Conservation (phyloP, 2,797 vertebrate genomes). For the Acanthurus leucopareius region DNA sequence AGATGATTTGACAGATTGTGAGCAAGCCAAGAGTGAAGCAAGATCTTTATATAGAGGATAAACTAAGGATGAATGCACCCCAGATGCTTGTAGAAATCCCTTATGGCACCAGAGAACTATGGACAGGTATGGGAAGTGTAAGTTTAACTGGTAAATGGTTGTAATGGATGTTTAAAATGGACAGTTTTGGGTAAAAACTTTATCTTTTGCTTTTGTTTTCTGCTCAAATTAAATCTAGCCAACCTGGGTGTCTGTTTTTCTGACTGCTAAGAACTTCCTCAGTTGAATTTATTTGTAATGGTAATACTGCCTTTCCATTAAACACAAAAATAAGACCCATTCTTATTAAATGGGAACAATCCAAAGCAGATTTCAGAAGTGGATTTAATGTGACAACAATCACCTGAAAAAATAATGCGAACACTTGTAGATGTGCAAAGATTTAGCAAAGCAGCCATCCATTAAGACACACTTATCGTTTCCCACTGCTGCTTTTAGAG, state of each 20-base stretch:
- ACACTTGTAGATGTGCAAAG: neutral
- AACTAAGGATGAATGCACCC: neutral
- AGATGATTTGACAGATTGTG: neutral
- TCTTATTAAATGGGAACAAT: neutral
- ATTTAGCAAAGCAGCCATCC: neutral
- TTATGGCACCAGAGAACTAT: constrained; percentile 1
- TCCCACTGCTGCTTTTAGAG: neutral
- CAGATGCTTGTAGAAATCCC: neutral
- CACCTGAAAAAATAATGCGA: neutral
- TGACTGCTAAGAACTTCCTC: neutral
- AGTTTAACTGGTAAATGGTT: neutral
- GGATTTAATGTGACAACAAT: neutral
- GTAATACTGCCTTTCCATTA: too few relatives aligned
- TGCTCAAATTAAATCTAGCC: too few relatives aligned
- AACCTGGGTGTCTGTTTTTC: neutral
- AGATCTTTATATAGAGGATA: neutral
- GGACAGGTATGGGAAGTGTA: neutral
- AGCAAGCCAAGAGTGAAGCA: neutral
- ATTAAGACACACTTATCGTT: neutral
- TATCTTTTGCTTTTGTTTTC: neutral
- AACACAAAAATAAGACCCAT: neutral
- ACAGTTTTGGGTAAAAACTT: neutral
- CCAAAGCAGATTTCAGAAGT: too few relatives aligned
- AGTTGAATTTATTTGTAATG: too few relatives aligned
- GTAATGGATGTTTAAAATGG: neutral